Base-by-base conservation (phyloP, 1,140 invertebrate genomes). In the Sarcophaga bullata region DNA sequence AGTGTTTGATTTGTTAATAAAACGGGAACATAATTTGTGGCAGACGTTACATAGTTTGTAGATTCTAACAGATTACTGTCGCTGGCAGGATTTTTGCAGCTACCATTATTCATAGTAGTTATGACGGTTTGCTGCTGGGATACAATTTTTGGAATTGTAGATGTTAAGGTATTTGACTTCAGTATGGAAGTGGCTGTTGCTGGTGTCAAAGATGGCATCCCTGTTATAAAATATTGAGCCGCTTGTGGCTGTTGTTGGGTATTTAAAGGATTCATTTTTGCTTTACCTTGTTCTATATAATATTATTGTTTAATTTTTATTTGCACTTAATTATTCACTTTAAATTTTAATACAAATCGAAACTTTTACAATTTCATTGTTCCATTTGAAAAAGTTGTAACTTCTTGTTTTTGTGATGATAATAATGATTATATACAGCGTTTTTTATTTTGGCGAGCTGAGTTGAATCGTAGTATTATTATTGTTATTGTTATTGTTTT, bases 1-100 rank as follows among this genome's bases (percentile, higher is more conserved):
- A 78, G 13, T 3, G 75, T 78, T 78, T 78, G 75, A 78, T 78
- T 78, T 78, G 75, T 78, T 50, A 78, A 25, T 50, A 78, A 76
- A 25, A 78, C 75, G 8, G 75, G 75, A 37, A 78, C 48, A 78
- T 78, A 78, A 78, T 50, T 78, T 8, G 48, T 78, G 15, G 73
- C 48, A 11, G 73, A 6, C 73, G 62, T 68, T 25, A 76, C 47
- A 49, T 17, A 76, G 15, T 76, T 76, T 49, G 46, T 19, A 0
- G 25, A 47, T 37, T 76, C 73, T 13, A 76, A 49, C n/a, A 52
- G 11, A 76, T 49, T 76, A 52, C 52, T 17, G 19, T 17, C 49
- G 11, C 17, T 52, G 11, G 75, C 7, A 52, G 48, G n/a, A 78
- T 8, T 49, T 50, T 19, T 68, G 7, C 62, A n/a, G 19, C n/a